Evolutionary conservation across 1,140 invertebrate genomes (phyloP), one percentile per base, ranked within the genome.

Genomic region (Diorhabda elongata): DNA sequence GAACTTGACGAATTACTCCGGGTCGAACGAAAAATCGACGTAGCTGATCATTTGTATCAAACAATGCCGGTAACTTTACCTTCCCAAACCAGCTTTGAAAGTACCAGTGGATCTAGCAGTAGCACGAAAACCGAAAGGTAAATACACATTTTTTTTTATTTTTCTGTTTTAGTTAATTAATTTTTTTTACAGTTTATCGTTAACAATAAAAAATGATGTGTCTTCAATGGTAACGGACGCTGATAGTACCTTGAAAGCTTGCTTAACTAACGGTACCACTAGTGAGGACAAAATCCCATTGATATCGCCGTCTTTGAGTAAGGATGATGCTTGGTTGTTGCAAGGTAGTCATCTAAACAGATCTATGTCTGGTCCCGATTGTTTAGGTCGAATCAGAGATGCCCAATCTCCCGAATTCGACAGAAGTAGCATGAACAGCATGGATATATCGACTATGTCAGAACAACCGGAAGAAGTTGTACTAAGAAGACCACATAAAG

Each of bases 331-430:
- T 44, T 77, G 76, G 76, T 47, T 71, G 58, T 67, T 73, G 45
- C 74, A 73, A 41, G 74, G 72, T 42, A 77, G 73, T 64, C 69
- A 74, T 61, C 56, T 89, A 9, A 89, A 88, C 78, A 84, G 88
- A 47, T 89, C 88, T 0, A 85, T 88, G 80, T 89, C 88, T 4
- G 88, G 88, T n/a, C 88, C 88, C n/a, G 88, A 89, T 74, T 89
- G 87, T 73, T 81, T 89, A 45, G 86, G 86, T 57, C 66, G 80
- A 44, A 44, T 77, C 72, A 74, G 77, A 44, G 69, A 78, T 62
- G 63, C 70, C 3, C 73, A 78, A 7, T 79, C 79, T 11, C 77
- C 78, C 6, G 80, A 81, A 68, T 80, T 78, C 59, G 79, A 80
- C 60, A 65, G 75, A 59, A 58, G 75, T n/a, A 72, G 70, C 52